A percentile compares a stretch with the other conserved stretches of the same genome.
These are phyloP conservation scores for Corythornis vintsioides DNA, from an alignment of 2,113 vertebrate genomes.

Conservation along the genomic window DNA sequence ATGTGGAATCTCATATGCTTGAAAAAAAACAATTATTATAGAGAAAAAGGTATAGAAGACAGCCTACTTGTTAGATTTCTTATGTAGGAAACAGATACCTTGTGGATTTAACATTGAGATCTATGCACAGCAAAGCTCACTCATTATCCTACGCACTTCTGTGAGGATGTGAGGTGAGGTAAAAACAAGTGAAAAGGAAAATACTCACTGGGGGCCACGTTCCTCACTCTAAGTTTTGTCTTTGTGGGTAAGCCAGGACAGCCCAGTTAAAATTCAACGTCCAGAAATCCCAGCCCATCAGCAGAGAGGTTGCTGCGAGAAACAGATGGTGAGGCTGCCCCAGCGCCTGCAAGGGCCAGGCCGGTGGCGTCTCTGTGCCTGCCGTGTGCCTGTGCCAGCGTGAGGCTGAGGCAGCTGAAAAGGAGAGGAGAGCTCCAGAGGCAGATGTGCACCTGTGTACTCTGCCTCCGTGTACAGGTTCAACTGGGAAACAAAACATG, in stretches of 20 bases:
- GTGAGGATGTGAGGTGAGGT: not conserved
- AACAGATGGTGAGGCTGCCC: not conserved
- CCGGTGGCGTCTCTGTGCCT: accelerated
- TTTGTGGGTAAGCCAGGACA: not conserved
- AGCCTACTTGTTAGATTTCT: not conserved
- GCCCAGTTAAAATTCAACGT: not conserved
- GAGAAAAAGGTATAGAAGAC: not conserved
- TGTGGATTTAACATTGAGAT: not conserved
- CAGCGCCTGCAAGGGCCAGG: not conserved
- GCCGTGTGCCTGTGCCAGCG: accelerated
- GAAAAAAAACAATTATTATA: not conserved
- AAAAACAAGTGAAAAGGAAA: not conserved
- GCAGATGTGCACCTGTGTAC: not conserved
- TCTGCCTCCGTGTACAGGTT: not conserved
- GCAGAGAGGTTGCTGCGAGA: not conserved
- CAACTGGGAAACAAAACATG: not conserved
- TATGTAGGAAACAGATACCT: not conserved
- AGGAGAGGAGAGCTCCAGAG: not conserved
- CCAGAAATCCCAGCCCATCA: not conserved
- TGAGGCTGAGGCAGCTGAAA: not conserved
- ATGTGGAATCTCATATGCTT: conserved; percentile 42
- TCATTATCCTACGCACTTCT: not conserved
- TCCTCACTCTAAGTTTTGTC: not conserved
- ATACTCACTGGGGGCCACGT: not conserved
- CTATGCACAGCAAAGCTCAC: not conserved